Base-by-base conservation (phyloP, 2,113 vertebrate species). In the Phylloscopus whistleri region DNA sequence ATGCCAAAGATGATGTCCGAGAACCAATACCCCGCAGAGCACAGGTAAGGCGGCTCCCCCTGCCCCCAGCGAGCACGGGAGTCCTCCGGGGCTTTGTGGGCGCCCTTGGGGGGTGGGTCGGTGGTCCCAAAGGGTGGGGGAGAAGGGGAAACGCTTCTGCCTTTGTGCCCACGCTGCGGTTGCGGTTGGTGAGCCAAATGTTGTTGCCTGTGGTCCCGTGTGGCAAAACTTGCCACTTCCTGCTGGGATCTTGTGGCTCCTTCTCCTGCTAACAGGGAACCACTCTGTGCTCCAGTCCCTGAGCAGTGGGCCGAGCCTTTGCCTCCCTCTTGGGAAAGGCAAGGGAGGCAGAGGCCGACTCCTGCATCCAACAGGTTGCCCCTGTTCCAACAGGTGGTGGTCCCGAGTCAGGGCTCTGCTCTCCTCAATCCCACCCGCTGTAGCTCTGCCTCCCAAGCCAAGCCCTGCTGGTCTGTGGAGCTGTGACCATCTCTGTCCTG, bases 1-100 rank as follows among this genome's bases (percentile, higher is more conserved):
- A 98, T 98, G 98, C 98, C 98, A 97, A 98, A 98, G 98, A 98
- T 97, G 98, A 98, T 99, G 97, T 98, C 99, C 87, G 98, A 98
- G 86, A 98, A 97, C 97, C 98, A 96, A 95, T 99, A 99, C 97
- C 96, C 96, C 7, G 39, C 98, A 72, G 99, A 99, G 97, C 99
- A 99, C 98, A 99, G 99, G 99, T 99, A 62, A 98, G 97, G 63
- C 48, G 8, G 22, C 37, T 37, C 17, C 30, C 19, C 20, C 0
- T n/a, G n/a, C 0, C 4, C 35, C 2, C 4, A 10, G 66, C 0
- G 2, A 23, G 6, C 0, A 0, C 60, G 0, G 35, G 30, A 1
- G 0, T 17, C 43, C 46, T 10, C 37, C 0, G 0, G 44, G 58
- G 37, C 4, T 33, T 60, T 23, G 0, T 2, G 30, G 31, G 60